Conservation (phyloP, 2,888 invertebrate species). For the Drosophila atripex region DNA sequence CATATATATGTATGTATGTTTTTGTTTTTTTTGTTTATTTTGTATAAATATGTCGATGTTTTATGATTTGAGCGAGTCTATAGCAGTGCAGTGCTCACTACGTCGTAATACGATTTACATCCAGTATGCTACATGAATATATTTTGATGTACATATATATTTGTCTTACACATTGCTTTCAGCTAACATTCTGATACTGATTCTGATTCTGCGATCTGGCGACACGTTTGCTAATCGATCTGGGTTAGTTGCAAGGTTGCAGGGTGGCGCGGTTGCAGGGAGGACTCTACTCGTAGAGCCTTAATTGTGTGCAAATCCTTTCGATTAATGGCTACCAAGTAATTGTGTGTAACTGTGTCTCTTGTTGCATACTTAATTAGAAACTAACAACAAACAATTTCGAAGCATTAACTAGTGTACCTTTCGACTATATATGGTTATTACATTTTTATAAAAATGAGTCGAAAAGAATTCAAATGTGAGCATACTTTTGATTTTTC, state of each 20-base stretch:
- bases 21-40: not conserved
- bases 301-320: not conserved
- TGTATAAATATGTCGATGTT: conserved; percentile 45
- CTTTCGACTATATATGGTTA: conserved; percentile 1
- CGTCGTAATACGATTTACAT: conserved; percentile 53
- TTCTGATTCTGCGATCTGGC: conserved; percentile 56
- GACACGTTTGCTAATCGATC: not conserved
- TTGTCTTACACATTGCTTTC: conserved; percentile 66
- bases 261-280: not conserved
- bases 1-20: conserved; percentile 15
- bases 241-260: not conserved
- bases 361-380: not conserved
- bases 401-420: conserved; percentile 9
- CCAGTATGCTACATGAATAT: conserved; percentile 47
- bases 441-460: conserved; percentile 4
- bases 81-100: conserved; percentile 63
- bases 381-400: conserved; percentile 1
- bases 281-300: not conserved
- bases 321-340: conserved; percentile 1
- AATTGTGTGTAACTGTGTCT: not conserved
- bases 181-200: conserved; percentile 74
- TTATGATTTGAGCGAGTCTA: conserved; percentile 45
- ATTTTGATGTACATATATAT: conserved; percentile 41
- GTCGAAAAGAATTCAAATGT: conserved; percentile 1
- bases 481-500: conserved; percentile 16